Base-by-base conservation (phyloP, 2,797 vertebrate species). In the Nothura maculosa region DNA sequence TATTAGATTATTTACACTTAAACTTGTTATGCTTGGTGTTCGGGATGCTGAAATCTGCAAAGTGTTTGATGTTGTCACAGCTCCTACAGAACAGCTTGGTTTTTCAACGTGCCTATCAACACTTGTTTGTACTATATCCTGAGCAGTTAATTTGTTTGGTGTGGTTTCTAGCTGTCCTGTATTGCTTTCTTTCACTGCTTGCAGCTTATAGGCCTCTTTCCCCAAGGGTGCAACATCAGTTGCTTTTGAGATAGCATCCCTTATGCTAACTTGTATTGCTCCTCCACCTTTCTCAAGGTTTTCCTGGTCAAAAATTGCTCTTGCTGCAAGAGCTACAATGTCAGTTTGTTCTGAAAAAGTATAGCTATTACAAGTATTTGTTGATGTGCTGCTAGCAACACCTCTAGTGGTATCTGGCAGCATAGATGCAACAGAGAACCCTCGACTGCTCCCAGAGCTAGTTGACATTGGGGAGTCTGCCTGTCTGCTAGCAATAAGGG, bases 361-460 rank as follows among this genome's bases (percentile, higher is more conserved):
- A 96, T 98, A 99, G 45, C 98, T 97, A 90, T 98, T 99, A 94
- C 98, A 99, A 0, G 98, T 97, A 81, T 97, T 97, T 20, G 98
- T 97, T 11, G 98, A 97, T 3, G 98, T 97, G 89, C 93, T 98
- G 96, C 96, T 98, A 36, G 98, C 98, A 34, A 98, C 91, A 7
- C 98, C 98, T 85, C 98, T 97, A 55, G 96, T 93, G 17, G 97
- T 93, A 92, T 98, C 98, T 43, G 99, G 99, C 95, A 99, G 98
- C 99, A 99, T 99, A 3, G 99, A 99, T 1, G 99, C 99, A 85
- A 99, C 99, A 2, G 99, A 99, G 97, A 99, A 99, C 55, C 99
- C 98, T 69, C 98, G 98, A 73, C 98, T 99, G 76, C 98, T 98
- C 36, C 97, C 98, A 50, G 98, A 98, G 73, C 98, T 98, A 30